These are phyloP conservation scores for Colletes collaris DNA, from an alignment of 2,888 invertebrate genomes.

Conservation along the genomic window DNA sequence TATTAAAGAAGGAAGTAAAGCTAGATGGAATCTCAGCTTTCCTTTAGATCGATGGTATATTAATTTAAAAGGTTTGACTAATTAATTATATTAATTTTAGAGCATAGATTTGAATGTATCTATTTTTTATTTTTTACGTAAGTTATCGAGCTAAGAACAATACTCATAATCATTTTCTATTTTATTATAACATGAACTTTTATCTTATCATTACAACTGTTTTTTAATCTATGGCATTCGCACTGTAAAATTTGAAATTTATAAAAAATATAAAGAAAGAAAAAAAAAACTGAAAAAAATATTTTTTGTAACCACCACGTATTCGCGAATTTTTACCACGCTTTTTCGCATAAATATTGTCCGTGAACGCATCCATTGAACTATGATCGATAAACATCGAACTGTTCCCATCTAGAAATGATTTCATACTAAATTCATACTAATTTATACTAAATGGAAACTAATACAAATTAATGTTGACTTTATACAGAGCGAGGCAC, in stretches of 20 bases:
- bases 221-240: not conserved
- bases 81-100: not conserved
- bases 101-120: not conserved
- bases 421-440: too few species aligned
- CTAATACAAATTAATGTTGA: too few species aligned
- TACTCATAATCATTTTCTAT: too few species aligned
- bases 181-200: not conserved
- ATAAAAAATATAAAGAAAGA: constrained; percentile 3
- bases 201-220: not conserved
- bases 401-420: too few species aligned
- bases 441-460: too few species aligned
- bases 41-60: not conserved
- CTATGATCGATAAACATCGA: too few species aligned
- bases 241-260: constrained; percentile 17
- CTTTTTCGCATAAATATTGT: too few species aligned
- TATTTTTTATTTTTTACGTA: too few species aligned
- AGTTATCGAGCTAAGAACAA: too few species aligned
- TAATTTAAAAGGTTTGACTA: not conserved
- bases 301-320: constrained; percentile 38
- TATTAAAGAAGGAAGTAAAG: constrained; percentile 20
- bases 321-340: not conserved
- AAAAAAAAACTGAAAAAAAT: constrained; percentile 7
- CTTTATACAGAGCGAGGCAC: too few species aligned
- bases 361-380: too few species aligned
- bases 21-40: not conserved